Evolutionary conservation across 1,140 invertebrate species (phyloP).

Genomic region (Vanessa atalanta): DNA sequence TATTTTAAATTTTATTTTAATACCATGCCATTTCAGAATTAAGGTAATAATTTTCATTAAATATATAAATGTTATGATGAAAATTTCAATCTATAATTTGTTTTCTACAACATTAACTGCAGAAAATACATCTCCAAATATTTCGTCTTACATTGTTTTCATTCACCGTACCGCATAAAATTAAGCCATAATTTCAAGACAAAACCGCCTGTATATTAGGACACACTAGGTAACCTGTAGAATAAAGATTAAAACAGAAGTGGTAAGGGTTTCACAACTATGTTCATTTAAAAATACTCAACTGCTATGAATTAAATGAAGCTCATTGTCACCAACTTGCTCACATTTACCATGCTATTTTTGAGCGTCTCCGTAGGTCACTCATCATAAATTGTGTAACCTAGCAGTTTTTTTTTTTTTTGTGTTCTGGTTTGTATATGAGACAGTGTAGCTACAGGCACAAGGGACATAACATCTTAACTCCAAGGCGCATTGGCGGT

Average conservation of each 20-base stretch:
- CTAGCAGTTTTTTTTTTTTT: too few species aligned
- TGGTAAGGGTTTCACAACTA: background rate
- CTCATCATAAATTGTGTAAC: too few species aligned
- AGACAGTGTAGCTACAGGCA: too few species aligned
- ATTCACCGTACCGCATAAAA: conserved; percentile 35
- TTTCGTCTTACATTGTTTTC: conserved; percentile 24
- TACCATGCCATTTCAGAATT: background rate
- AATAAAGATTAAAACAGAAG: background rate
- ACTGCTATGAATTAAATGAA: background rate
- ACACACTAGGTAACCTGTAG: conserved; percentile 19
- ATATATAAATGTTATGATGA: background rate
- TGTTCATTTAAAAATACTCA: background rate
- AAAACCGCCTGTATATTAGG: conserved; percentile 34
- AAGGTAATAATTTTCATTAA: background rate
- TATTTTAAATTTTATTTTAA: too few species aligned
- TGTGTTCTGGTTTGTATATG: too few species aligned
- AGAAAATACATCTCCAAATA: conserved; percentile 20
- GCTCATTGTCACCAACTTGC: too few species aligned
- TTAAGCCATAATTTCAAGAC: conserved; percentile 38
- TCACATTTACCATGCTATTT: too few species aligned
- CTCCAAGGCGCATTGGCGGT: too few species aligned
- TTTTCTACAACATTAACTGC: conserved; percentile 16
- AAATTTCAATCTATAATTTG: background rate
- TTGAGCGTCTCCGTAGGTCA: too few species aligned
- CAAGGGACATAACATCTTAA: too few species aligned